Evolutionary conservation across 2,888 invertebrate genomes (phyloP), one percentile per base, ranked within the genome.

Genomic region (Lepetodrilus schrolli): DNA sequence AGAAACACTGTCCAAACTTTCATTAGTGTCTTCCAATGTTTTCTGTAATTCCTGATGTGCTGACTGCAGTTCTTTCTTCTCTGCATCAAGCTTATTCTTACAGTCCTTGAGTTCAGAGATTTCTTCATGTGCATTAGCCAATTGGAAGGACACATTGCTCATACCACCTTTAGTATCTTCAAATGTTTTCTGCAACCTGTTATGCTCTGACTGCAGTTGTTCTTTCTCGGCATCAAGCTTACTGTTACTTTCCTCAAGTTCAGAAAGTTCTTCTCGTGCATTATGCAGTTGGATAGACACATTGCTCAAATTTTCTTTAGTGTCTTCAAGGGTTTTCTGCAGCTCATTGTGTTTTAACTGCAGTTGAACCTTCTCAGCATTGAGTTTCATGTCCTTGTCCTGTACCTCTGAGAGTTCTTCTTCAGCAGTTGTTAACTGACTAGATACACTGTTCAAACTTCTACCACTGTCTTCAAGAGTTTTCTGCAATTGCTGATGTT

Each of bases 401-500:
- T 75, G 43, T 47, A 74, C 26, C 7, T 66, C 73, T 43, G 73
- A 17, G 30, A 71, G 70, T 34, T 71, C 37, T 30, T 78, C 36
- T 34, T 69, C 34, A 26, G 30, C 36, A 23, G 49, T 26, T 17
- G 66, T 50, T 58, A 71, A 10, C 17, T 43, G 21, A 0, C 23
- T 20, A 37, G 20, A 7, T 51, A 36, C 36, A 37, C 23, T 71
- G 8, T 21, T 34, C 47, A 34, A 10, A 58, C 30, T 13, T 13
- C 30, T 58, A 30, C 30, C n/a, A 17, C 30, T 10, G 10, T 17
- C 10, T 8, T 38, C 10, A 8, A 38, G 38, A 8, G 7, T 38
- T 38, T 7, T 8, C 58, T 26, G n/a, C 7, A 58, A 34, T 7
- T 58, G 34, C 0, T 58, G n/a, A n/a, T n/a, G n/a, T n/a, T n/a